Evolutionary conservation across 2,888 invertebrate species (phyloP).

Genomic region (Nomada goodeniana): DNA sequence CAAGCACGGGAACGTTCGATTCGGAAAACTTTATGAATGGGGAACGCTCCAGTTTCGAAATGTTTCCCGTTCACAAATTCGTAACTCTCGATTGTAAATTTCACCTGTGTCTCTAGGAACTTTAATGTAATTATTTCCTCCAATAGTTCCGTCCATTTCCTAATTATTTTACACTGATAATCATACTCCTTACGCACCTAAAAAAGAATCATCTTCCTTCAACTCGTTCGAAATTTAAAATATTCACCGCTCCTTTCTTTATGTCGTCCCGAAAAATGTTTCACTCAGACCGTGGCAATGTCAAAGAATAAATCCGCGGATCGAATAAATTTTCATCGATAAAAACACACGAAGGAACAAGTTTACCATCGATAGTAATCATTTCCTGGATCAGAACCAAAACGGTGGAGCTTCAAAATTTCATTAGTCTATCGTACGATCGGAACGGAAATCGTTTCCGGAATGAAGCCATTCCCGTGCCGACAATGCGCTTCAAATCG

Average conservation of each 20-base stretch:
- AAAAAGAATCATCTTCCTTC: no score
- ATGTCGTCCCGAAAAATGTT: not conserved
- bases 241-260: no score
- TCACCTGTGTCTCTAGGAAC: not conserved
- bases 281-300: not conserved
- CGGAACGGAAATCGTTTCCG: not conserved
- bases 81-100: not conserved
- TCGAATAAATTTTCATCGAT: not conserved
- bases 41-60: not conserved
- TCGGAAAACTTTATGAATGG: not conserved
- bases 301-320: not conserved
- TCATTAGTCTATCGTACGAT: slow-evolving; percentile 19
- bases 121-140: not conserved
- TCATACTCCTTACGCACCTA: no score
- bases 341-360: not conserved
- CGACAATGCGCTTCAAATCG: slow-evolving; percentile 36
- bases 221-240: no score
- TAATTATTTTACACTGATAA: not conserved
- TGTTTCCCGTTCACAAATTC: not conserved
- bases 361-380: not conserved
- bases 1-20: not conserved
- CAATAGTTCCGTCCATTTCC: not conserved
- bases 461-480: slow-evolving; percentile 14
- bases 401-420: not conserved
- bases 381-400: not conserved